Base-by-base conservation (phyloP, 2,888 invertebrate species). In the Dicranocentrus wangi region DNA sequence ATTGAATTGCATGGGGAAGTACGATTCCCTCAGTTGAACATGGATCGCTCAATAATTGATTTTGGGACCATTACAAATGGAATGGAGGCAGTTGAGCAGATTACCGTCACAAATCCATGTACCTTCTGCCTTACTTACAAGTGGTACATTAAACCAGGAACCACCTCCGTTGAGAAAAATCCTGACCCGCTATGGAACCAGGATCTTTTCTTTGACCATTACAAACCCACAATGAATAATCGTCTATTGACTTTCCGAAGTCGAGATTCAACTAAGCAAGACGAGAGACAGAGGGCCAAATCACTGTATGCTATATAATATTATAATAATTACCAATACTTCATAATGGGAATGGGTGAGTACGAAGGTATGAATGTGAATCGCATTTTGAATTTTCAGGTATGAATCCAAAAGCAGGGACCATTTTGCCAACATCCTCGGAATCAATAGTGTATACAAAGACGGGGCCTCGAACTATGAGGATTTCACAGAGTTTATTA, bases 111-210 rank as follows among this genome's bases (percentile, higher is more conserved):
- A 1, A 84, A 84, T 39, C 71, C 72, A 1, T 77, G 81, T 10
- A 21, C 73, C n/a, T 79, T 81, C 43, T 80, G 81, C 27, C 61
- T 84, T 3, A 79, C 80, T 0, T 84, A 81, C 55, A 84, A 84
- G 63, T 84, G 84, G 84, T 84, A 80, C 47, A 81, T 84, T 17
- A 82, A 84, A 39, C 84, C 84, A 0, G 63, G 63, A 2, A 55
- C 58, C 15, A 84, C 81, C 7, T 5, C 53, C 1, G 28, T 78
- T 27, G 19, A 63, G 8, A 70, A 58, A 65, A 71, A 71, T 65
- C 27, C 42, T 0, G 65, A 70, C 8, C 47, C 63, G 0, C 23
- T n/a, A 19, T 69, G 55, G 70, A 2, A 42, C 7, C 32, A 65
- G 10, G 78, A 78, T 21, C 23, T 71, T 2, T 17, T n/a, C n/a